Evolutionary conservation across 2,888 invertebrate genomes (phyloP).

Genomic region (Pandemis heparana): DNA sequence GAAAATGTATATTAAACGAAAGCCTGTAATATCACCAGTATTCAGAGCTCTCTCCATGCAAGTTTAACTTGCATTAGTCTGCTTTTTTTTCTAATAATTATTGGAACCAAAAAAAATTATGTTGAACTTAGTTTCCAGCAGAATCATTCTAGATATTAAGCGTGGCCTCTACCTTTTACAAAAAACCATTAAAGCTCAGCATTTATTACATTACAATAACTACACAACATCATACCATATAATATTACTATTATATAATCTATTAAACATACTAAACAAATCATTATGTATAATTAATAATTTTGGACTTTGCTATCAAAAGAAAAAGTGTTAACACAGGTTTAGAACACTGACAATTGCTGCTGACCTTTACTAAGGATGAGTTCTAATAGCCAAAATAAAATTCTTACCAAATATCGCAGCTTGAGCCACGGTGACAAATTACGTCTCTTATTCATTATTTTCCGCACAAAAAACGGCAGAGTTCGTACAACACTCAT

Average conservation of each 20-base stretch:
- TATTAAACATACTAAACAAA: not conserved
- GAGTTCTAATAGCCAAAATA: slow-evolving; percentile 4
- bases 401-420: slow-evolving; percentile 66
- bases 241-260: not conserved
- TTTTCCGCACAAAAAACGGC: slow-evolving; percentile 58
- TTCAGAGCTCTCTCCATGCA: too few species aligned
- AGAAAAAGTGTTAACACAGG: not conserved
- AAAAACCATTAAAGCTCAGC: too few species aligned
- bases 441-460: slow-evolving; percentile 58
- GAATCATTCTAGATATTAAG: too few species aligned
- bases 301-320: slow-evolving; percentile 1
- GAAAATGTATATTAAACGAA: too few species aligned
- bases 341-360: slow-evolving; percentile 17
- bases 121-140: too few species aligned
- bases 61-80: too few species aligned
- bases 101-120: too few species aligned
- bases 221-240: not conserved
- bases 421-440: slow-evolving; percentile 65
- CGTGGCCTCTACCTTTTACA: too few species aligned
- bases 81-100: too few species aligned
- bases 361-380: slow-evolving; percentile 17
- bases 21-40: too few species aligned
- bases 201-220: not conserved
- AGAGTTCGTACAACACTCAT: slow-evolving; percentile 62
- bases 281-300: not conserved